phyloP scores from a whole-genome alignment of 2,113 vertebrate species.

The Macquaria ambigua region DNA sequence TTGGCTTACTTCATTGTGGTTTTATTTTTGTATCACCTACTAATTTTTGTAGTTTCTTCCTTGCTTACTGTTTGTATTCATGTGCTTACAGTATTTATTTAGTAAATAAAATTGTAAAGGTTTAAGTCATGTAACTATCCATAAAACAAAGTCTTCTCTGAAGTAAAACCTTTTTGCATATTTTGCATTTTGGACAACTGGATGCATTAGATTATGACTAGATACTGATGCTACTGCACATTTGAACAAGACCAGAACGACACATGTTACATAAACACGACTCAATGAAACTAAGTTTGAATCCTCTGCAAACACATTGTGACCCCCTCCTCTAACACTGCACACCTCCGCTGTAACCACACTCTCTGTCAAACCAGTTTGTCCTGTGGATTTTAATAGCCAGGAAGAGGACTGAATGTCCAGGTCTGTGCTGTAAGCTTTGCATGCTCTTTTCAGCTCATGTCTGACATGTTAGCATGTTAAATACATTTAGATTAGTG shows the following conservation, averaged over 20 bases:
- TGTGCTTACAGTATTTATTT: background rate
- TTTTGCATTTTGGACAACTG: background rate
- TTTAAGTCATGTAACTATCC: background rate
- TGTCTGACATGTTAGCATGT: background rate
- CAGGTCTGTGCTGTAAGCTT: background rate
- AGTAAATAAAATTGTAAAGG: background rate
- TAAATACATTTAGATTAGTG: background rate
- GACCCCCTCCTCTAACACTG: slow-evolving; percentile 4
- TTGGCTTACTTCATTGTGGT: background rate
- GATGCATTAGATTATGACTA: background rate
- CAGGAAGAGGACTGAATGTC: slow-evolving; percentile 8
- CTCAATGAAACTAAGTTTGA: slow-evolving; percentile 69
- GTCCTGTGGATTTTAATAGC: slow-evolving; percentile 34
- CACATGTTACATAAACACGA: background rate
- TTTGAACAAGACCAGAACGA: slow-evolving; percentile 18
- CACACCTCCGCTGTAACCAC: slow-evolving; percentile 23
- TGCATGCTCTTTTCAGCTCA: background rate
- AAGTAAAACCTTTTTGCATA: background rate
- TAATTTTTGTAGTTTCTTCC: background rate
- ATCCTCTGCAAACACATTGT: slow-evolving; percentile 39
- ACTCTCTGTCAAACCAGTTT: slow-evolving; percentile 86
- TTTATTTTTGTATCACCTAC: background rate
- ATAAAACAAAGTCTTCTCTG: background rate
- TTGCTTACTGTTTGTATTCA: too few relatives aligned
- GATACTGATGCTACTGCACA: background rate